These are phyloP conservation scores for Carterocephalus palaemon DNA, from an alignment of 2,888 invertebrate genomes.

Conservation along the genomic window DNA sequence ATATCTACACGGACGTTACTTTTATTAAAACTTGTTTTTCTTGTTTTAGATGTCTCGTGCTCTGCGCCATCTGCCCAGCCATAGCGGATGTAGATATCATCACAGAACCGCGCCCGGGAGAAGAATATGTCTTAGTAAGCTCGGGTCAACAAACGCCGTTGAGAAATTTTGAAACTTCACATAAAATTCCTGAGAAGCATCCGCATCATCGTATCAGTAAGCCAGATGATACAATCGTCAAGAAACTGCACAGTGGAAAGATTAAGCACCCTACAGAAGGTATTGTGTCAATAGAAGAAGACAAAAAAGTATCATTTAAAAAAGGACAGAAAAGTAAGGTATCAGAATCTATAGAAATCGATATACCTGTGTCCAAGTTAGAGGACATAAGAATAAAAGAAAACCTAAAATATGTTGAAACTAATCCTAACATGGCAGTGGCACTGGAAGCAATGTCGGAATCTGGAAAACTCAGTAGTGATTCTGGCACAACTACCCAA, in stretches of 20 bases:
- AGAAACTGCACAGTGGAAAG: conserved; percentile 61
- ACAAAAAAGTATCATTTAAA: conserved; percentile 57
- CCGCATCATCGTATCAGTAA: conserved; percentile 60
- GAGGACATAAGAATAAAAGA: conserved; percentile 74
- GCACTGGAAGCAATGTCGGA: conserved; percentile 70
- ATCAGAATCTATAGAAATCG: conserved; percentile 68
- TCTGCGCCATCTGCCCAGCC: conserved; percentile 63
- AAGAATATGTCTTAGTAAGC: conserved; percentile 83
- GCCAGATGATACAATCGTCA: conserved; percentile 61
- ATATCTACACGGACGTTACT: conserved; percentile 8
- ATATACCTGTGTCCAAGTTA: conserved; percentile 68
- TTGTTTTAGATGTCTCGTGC: conserved; percentile 76
- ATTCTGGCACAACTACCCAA: conserved; percentile 72
- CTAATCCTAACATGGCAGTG: conserved; percentile 66
- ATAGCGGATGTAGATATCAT: conserved; percentile 79
- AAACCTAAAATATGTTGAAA: conserved; percentile 67
- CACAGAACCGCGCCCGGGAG: conserved; percentile 81
- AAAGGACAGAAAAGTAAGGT: conserved; percentile 62
- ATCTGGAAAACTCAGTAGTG: conserved; percentile 64
- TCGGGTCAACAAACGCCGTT: conserved; percentile 71
- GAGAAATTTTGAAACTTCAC: conserved; percentile 83
- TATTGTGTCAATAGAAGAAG: conserved; percentile 70
- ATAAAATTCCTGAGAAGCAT: conserved; percentile 81
- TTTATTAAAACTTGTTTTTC: conserved; percentile 35
- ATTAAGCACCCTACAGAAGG: conserved; percentile 63